These are phyloP conservation scores for Tricholaema leucomelas DNA, from an alignment of 2,113 vertebrate species.

Conservation along the genomic window DNA sequence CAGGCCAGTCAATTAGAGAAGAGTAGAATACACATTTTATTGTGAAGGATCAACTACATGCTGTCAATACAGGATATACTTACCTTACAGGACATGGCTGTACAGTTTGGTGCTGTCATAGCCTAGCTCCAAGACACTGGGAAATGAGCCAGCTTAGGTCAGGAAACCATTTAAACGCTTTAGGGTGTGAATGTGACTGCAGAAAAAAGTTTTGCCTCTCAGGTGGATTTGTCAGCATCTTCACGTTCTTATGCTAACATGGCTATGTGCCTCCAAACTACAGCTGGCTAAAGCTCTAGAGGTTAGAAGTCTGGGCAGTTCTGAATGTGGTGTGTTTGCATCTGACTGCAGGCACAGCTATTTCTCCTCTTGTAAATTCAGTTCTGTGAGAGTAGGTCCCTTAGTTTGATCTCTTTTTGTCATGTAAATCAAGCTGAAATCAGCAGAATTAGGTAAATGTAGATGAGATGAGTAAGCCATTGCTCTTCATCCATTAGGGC, in stretches of 20 bases:
- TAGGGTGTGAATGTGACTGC: not conserved
- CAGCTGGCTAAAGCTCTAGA: not conserved
- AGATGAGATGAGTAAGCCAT: not conserved
- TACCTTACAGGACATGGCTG: not conserved
- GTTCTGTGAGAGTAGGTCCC: not conserved
- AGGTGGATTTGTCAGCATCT: not conserved
- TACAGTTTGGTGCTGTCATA: not conserved
- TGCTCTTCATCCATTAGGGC: not conserved
- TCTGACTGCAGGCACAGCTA: not conserved
- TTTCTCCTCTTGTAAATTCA: not conserved
- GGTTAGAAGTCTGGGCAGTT: not conserved
- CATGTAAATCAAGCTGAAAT: slow-evolving; percentile 14
- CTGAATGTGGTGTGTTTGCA: not conserved
- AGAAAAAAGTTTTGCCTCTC: not conserved
- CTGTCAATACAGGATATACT: not conserved
- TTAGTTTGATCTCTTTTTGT: not conserved
- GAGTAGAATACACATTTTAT: not conserved
- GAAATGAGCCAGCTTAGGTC: not conserved
- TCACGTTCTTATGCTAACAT: not conserved
- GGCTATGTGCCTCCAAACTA: not conserved
- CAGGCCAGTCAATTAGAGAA: not conserved
- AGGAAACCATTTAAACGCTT: not conserved
- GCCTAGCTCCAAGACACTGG: not conserved
- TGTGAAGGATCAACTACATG: not conserved
- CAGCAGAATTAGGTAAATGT: not conserved